phyloP scores from a whole-genome alignment of 2,113 vertebrate species.

The Paracyprichromis sp. region DNA sequence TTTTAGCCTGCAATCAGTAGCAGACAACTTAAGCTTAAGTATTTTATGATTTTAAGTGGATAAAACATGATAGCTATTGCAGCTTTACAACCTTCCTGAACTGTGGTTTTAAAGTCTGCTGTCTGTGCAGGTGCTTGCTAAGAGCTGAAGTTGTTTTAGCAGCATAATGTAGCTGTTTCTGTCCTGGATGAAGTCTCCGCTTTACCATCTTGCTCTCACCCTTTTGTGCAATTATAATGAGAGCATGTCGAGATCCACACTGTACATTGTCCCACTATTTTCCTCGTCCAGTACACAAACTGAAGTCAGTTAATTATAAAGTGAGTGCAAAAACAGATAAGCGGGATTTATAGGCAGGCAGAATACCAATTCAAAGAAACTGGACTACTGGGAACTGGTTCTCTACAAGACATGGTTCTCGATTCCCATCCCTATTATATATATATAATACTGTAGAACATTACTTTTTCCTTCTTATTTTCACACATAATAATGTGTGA shows the following conservation, averaged over 20 bases:
- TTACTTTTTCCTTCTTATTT: background rate
- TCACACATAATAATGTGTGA: background rate
- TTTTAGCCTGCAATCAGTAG: background rate
- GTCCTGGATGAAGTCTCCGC: background rate
- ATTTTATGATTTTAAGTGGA: background rate
- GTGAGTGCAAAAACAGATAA: background rate
- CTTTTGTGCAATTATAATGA: background rate
- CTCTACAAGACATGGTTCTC: background rate
- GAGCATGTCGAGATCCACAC: background rate
- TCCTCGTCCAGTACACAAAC: background rate
- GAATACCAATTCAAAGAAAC: background rate
- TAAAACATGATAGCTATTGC: background rate
- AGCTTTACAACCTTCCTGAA: background rate
- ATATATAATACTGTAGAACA: background rate
- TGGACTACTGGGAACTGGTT: background rate
- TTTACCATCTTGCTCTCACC: background rate
- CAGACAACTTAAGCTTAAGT: background rate
- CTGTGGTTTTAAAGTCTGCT: background rate
- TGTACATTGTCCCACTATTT: background rate
- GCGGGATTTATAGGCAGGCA: background rate
- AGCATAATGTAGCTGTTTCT: background rate
- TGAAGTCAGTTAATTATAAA: background rate
- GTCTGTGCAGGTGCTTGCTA: background rate
- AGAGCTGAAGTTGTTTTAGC: background rate
- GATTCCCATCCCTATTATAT: background rate